Conservation (phyloP, 2,797 vertebrate genomes). For the Danio albolineatus region DNA sequence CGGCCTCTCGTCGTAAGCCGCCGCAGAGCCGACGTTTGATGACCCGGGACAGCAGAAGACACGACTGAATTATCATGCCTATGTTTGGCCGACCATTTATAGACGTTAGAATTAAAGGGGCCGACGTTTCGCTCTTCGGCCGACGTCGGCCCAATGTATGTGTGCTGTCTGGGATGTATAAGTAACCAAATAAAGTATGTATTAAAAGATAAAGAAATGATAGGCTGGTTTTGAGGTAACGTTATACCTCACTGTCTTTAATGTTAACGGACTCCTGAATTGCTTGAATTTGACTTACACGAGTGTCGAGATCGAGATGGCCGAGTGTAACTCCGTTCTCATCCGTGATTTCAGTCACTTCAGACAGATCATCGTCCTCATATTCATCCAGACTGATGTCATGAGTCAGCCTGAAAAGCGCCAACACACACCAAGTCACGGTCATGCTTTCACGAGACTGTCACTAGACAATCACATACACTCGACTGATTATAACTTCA, state of each 20-base stretch:
- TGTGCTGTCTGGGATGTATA: no score
- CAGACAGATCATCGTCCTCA: constrained; percentile 90
- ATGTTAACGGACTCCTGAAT: not conserved
- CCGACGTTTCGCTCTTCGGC: no score
- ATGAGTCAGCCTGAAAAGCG: constrained; percentile 82
- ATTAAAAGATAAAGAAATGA: no score
- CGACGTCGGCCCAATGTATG: no score
- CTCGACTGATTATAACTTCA: not conserved
- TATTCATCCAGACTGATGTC: constrained; percentile 92
- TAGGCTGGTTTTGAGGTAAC: not conserved
- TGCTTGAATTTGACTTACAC: constrained; percentile 68
- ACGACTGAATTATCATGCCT: no score
- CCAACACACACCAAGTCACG: constrained; percentile 30
- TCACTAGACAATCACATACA: not conserved
- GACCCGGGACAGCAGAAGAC: no score
- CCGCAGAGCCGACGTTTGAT: no score
- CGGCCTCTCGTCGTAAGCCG: no score
- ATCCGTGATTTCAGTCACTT: constrained; percentile 83
- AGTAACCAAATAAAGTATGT: no score
- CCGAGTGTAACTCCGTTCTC: constrained; percentile 84
- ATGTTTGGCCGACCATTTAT: no score
- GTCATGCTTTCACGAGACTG: constrained; percentile 3
- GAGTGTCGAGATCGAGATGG: constrained; percentile 78
- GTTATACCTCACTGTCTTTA: not conserved
- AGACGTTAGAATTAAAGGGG: no score